Conservation (phyloP, 1,140 invertebrate genomes). For the Trichonephila clavata region DNA sequence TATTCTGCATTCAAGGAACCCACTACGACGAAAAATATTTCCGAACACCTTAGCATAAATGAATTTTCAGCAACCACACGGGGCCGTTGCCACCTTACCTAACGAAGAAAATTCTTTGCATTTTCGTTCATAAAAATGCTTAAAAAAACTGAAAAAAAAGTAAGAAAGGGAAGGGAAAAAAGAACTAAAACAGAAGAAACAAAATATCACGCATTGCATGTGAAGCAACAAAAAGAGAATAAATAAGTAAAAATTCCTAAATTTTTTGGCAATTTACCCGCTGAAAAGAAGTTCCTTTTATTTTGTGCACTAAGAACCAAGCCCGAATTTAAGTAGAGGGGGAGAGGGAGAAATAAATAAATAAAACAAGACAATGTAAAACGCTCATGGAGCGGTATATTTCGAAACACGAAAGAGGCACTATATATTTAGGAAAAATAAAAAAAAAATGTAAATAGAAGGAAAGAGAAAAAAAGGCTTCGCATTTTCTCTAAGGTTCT, state of each 20-base stretch:
- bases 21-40: background rate
- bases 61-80: slow-evolving; percentile 39
- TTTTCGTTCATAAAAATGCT: slow-evolving; percentile 26
- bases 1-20: background rate
- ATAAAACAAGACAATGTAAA: background rate
- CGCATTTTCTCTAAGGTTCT: background rate
- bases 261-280: slow-evolving; percentile 60
- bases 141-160: background rate
- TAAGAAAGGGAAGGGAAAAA: background rate
- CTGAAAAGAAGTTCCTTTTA: slow-evolving; percentile 18
- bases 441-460: slow-evolving; percentile 16
- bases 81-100: slow-evolving; percentile 8
- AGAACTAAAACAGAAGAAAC: background rate
- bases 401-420: background rate
- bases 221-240: background rate
- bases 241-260: slow-evolving; percentile 38
- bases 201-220: slow-evolving; percentile 3
- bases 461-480: background rate
- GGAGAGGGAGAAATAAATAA: background rate
- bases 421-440: slow-evolving; percentile 12
- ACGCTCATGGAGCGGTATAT: background rate
- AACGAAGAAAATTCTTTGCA: slow-evolving; percentile 41
- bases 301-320: background rate
- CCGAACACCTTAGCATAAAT: slow-evolving; percentile 50
- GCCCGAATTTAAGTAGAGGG: background rate